These are phyloP conservation scores for Litoditis marina DNA, from an alignment of 2,888 invertebrate species.

Conservation along the genomic window DNA sequence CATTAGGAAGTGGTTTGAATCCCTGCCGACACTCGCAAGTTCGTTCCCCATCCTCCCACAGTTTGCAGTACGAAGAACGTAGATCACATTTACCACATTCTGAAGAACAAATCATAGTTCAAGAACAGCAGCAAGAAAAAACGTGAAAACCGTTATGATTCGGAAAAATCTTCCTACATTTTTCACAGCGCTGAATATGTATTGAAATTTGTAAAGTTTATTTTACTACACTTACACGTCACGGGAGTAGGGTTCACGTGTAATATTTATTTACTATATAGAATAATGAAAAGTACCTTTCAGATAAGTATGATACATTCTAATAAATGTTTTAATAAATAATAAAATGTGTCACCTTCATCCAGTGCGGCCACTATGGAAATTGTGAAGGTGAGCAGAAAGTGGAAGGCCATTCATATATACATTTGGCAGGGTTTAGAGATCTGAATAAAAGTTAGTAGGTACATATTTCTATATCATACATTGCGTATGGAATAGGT, in stretches of 20 bases:
- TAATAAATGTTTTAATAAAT: conserved; percentile 4
- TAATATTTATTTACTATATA: background rate
- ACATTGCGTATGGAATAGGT: too few relatives aligned
- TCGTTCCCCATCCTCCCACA: conserved; percentile 43
- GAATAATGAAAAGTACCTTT: background rate
- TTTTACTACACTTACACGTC: too few relatives aligned
- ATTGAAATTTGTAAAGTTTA: background rate
- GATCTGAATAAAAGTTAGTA: too few relatives aligned
- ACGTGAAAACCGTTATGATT: background rate
- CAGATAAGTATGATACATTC: background rate
- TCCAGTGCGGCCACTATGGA: conserved; percentile 42
- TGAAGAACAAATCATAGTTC: conserved; percentile 14
- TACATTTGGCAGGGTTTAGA: too few relatives aligned
- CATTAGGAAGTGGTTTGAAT: conserved; percentile 35
- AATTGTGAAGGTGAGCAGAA: conserved; percentile 48
- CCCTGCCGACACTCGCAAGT: conserved; percentile 57
- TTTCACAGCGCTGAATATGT: too few relatives aligned
- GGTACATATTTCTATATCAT: too few relatives aligned
- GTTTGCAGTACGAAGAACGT: conserved; percentile 57
- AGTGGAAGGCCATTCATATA: conserved; percentile 51
- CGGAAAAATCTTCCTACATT: background rate
- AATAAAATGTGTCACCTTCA: conserved; percentile 28
- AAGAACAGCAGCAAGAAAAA: background rate
- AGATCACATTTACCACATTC: conserved; percentile 53
- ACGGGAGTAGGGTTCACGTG: too few relatives aligned